A percentile compares a stretch with the other conserved stretches of the same genome.
phyloP scores from a whole-genome alignment of 2,797 vertebrate species.

The Cryptoblepharus egeriae region DNA sequence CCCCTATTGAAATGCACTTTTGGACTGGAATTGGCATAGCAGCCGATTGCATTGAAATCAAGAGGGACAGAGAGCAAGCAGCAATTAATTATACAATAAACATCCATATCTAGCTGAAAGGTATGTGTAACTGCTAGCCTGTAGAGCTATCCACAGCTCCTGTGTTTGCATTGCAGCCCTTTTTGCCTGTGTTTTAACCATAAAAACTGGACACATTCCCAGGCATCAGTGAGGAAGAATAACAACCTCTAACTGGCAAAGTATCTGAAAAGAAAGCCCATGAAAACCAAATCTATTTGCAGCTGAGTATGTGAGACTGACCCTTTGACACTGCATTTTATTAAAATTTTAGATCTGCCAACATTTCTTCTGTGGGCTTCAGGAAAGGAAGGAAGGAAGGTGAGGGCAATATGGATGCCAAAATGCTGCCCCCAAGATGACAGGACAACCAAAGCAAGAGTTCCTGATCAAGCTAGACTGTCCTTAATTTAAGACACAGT shows the following conservation, averaged over 20 bases:
- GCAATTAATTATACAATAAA: constrained; percentile 11
- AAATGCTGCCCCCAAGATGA: too few relatives aligned
- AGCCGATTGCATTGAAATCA: not conserved
- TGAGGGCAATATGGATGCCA: not conserved
- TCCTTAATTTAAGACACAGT: too few relatives aligned
- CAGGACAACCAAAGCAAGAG: too few relatives aligned
- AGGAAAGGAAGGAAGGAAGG: not conserved
- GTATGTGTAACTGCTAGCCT: constrained; percentile 2
- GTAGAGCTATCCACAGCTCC: not conserved
- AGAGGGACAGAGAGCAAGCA: not conserved
- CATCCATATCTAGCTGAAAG: not conserved
- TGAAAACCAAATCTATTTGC: constrained; percentile 17
- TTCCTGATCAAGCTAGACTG: too few relatives aligned
- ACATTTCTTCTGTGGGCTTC: not conserved
- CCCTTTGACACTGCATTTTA: not conserved
- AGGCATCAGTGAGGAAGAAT: not conserved
- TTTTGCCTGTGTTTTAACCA: constrained; percentile 7
- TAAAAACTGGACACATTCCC: constrained; percentile 26
- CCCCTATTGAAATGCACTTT: not conserved
- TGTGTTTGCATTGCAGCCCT: not conserved
- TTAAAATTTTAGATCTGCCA: constrained; percentile 11
- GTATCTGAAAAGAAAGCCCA: constrained; percentile 4
- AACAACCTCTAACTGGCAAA: constrained; percentile 12
- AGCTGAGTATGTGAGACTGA: constrained; percentile 1
- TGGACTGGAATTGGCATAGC: not conserved